Evolutionary conservation across 2,797 vertebrate species (phyloP).

Genomic region (Peromyscus eremicus): DNA sequence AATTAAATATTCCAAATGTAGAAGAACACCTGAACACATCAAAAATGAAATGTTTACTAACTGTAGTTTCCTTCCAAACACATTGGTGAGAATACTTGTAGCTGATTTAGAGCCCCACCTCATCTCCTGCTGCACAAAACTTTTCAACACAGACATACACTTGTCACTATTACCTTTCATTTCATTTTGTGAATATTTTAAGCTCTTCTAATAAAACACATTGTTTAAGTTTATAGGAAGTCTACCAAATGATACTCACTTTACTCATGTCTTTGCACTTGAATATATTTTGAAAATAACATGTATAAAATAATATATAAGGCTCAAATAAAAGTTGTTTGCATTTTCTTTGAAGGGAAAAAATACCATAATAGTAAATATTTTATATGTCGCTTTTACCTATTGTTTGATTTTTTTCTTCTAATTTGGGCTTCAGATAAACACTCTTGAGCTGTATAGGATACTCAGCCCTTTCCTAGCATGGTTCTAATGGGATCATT

Average conservation of each 20-base stretch:
- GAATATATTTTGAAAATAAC: background rate
- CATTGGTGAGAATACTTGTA: background rate
- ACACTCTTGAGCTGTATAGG: background rate
- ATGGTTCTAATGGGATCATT: too few relatives aligned
- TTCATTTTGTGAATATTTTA: background rate
- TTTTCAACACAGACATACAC: background rate
- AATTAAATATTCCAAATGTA: constrained; percentile 43
- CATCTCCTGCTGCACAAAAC: background rate
- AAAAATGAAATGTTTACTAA: background rate
- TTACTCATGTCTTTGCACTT: background rate
- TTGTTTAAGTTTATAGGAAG: background rate
- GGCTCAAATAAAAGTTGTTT: background rate
- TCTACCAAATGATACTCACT: background rate
- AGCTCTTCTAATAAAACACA: background rate
- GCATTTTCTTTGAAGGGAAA: constrained; percentile 11
- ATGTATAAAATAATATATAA: background rate
- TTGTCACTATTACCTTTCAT: background rate
- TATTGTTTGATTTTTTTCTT: background rate
- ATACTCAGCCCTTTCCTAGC: background rate
- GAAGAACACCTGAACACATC: constrained; percentile 52
- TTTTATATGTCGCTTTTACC: background rate
- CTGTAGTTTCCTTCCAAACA: background rate
- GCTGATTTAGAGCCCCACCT: background rate
- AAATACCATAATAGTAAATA: background rate
- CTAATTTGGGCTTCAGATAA: background rate